Base-by-base conservation (phyloP, 2,888 invertebrate species). In the Ischnus inquisitorius region DNA sequence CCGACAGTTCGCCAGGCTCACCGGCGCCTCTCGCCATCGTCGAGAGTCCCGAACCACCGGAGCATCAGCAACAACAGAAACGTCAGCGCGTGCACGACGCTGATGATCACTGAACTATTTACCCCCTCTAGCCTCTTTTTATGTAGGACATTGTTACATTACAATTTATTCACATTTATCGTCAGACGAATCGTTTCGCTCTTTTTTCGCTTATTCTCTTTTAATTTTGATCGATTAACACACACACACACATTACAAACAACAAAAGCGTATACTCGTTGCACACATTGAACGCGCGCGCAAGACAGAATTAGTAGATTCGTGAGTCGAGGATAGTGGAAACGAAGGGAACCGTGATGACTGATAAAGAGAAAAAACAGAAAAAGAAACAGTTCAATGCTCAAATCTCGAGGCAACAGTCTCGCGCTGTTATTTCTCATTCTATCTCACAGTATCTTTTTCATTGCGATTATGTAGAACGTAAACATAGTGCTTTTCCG, bases 1-100 rank as follows among this genome's bases (percentile, higher is more conserved):
- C 92, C 39, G 93, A 93, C 69, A 93, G 93, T 89, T 93, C 93
- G 82, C 93, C 93, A 48, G 93, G 93, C 34, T 93, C 93, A 72
- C 93, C 93, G 62, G 92, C 93, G 51, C 92, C 93, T 48, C 90
- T 93, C 65, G 93, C 93, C 51, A 93, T 93, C 84, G 93, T 93
- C 51, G 93, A 93, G 86, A 93, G 93, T 88, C 93, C 93, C 4
- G 93, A 93, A 84, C 92, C 93, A 57, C 83, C 90, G 16, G 93
- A 93, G 22, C 86, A 88, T 69, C 87, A 86, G 84, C 86, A 87
- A 54, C 87, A 87, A 82, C 88, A 90, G 65, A 93, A 93, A 87
- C 93, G 93, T 88, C 92, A 92, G 86, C 93, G 93, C 85, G 88
- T 93, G 28, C 92, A 93, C 81, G 93, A 93, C 74, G 89, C 90